phyloP scores from a whole-genome alignment of 2,113 vertebrate genomes.

The Notiomystis cincta region DNA sequence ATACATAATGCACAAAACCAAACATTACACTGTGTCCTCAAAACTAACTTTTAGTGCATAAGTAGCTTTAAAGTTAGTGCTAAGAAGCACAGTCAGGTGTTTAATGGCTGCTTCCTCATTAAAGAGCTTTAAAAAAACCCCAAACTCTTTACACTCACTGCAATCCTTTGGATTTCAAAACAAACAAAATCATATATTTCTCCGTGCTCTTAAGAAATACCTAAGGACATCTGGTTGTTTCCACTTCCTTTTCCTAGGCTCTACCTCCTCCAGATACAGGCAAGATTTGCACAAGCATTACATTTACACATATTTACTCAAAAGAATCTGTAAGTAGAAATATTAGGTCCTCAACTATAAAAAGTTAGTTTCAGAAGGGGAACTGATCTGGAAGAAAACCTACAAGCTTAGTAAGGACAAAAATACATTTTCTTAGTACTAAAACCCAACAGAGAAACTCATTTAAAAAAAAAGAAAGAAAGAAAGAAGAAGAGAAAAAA shows the following conservation, averaged over 20 bases:
- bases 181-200: background rate
- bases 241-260: background rate
- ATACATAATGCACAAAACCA: background rate
- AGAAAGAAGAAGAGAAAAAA: too few species aligned
- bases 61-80: background rate
- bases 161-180: background rate
- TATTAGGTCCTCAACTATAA: background rate
- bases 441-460: background rate
- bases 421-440: background rate
- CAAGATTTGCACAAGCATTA: background rate
- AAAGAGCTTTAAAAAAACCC: background rate
- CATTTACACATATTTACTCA: background rate
- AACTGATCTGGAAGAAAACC: accelerated
- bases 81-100: background rate
- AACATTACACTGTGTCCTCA: background rate
- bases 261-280: background rate
- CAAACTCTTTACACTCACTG: background rate
- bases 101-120: background rate
- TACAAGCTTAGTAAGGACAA: background rate
- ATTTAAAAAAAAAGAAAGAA: background rate
- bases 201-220: background rate
- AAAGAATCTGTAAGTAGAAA: background rate
- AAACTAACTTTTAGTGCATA: background rate
- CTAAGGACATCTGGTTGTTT: background rate
- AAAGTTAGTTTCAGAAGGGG: background rate